Conservation (phyloP, 2,888 invertebrate genomes). For the Bombyx huttoni region DNA sequence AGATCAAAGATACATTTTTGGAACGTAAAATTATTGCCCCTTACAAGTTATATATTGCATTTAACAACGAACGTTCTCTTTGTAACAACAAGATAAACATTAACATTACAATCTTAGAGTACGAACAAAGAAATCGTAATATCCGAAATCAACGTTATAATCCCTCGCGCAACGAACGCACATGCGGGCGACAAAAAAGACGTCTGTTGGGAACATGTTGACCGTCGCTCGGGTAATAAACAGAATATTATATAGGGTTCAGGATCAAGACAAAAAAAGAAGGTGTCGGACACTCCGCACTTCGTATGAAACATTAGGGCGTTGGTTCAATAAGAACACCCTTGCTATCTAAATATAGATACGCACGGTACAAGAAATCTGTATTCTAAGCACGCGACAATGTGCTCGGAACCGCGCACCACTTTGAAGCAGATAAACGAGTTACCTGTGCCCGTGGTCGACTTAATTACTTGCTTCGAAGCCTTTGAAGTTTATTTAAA, state of each 20-base stretch:
- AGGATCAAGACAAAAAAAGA: slow-evolving; percentile 20
- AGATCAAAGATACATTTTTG: too few species aligned
- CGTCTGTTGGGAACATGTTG: slow-evolving; percentile 23
- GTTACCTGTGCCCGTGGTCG: slow-evolving; percentile 6
- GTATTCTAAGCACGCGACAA: slow-evolving; percentile 40
- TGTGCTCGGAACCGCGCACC: slow-evolving; percentile 16
- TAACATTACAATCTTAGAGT: background rate
- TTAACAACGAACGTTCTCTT: too few species aligned
- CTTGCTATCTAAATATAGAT: slow-evolving; percentile 53
- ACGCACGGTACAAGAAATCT: slow-evolving; percentile 37
- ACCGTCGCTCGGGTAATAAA: slow-evolving; percentile 32
- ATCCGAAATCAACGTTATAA: slow-evolving; percentile 30
- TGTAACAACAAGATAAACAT: too few species aligned
- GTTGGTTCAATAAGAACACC: slow-evolving; percentile 33
- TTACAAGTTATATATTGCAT: too few species aligned
- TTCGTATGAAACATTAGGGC: slow-evolving; percentile 14
- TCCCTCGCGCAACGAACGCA: slow-evolving; percentile 31
- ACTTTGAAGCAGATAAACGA: slow-evolving; percentile 18
- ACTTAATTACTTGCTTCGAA: slow-evolving; percentile 6
- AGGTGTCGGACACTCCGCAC: slow-evolving; percentile 22
- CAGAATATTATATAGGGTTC: slow-evolving; percentile 41
- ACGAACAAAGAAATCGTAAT: slow-evolving; percentile 24
- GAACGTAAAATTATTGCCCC: too few species aligned
- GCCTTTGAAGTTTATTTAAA: background rate
- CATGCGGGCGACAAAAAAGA: slow-evolving; percentile 54